A percentile compares a stretch with the other conserved stretches of the same genome.
phyloP scores from a whole-genome alignment of 1,140 invertebrate species.

The Zaprionus inermis region DNA sequence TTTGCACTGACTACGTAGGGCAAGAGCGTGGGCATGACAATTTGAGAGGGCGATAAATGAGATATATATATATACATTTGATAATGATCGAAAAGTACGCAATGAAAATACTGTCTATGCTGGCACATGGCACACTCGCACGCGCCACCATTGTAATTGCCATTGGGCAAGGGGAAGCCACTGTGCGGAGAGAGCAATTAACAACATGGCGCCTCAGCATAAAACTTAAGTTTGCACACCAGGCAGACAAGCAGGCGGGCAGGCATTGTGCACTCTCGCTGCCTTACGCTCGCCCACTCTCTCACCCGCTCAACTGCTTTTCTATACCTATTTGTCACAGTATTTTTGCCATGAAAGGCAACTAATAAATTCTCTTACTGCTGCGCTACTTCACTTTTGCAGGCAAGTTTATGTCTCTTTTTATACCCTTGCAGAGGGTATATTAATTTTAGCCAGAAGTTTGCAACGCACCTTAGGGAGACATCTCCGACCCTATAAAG shows the following conservation, averaged over 20 bases:
- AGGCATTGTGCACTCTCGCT: constrained; percentile 24
- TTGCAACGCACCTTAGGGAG: too few relatives aligned
- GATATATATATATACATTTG: constrained; percentile 1
- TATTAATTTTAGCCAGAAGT: too few relatives aligned
- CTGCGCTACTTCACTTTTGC: constrained; percentile 15
- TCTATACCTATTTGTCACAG: constrained; percentile 76
- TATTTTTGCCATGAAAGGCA: constrained; percentile 76
- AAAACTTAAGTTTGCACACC: constrained; percentile 36
- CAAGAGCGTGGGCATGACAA: not conserved
- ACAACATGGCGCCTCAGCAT: constrained; percentile 63
- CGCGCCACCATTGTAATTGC: constrained; percentile 35
- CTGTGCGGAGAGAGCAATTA: constrained; percentile 50
- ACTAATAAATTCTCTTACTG: constrained; percentile 74
- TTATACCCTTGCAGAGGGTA: too few relatives aligned
- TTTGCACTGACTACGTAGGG: not conserved
- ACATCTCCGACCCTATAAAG: too few relatives aligned
- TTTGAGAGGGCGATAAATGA: constrained; percentile 10
- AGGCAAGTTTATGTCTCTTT: constrained; percentile 26
- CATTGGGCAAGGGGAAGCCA: not conserved
- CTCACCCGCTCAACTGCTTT: constrained; percentile 41
- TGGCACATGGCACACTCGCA: constrained; percentile 12
- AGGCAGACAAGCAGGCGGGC: constrained; percentile 26
- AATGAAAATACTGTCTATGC: constrained; percentile 14
- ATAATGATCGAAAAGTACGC: constrained; percentile 36
- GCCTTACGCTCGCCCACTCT: not conserved